Conservation (phyloP, 2,888 invertebrate species). For the Autographa gamma region DNA sequence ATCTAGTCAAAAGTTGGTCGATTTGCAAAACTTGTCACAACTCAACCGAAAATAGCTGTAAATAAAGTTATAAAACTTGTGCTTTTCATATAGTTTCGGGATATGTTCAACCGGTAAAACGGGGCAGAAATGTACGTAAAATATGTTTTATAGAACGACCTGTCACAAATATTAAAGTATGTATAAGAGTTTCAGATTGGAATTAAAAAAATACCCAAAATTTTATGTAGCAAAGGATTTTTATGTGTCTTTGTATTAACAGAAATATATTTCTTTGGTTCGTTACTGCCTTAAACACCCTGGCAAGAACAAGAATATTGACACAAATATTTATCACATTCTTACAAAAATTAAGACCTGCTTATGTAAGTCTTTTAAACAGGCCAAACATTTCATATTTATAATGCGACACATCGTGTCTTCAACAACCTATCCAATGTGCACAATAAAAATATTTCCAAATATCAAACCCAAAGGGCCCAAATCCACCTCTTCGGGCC, state of each 20-base stretch:
- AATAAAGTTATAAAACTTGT: constrained; percentile 37
- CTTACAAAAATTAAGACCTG: no score
- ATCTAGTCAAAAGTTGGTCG: constrained; percentile 46
- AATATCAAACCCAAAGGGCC: no score
- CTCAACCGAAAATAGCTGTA: constrained; percentile 18
- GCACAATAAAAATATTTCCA: no score
- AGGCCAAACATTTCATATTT: no score
- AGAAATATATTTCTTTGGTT: neutral
- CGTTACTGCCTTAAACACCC: no score
- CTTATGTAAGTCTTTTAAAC: no score
- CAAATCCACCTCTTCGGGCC: no score
- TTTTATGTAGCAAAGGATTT: neutral
- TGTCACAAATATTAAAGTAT: neutral
- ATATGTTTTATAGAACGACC: neutral
- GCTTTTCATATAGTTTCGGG: constrained; percentile 20
- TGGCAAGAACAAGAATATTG: no score
- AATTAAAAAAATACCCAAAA: neutral
- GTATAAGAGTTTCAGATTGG: neutral
- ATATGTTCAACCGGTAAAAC: constrained; percentile 2
- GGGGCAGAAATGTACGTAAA: neutral
- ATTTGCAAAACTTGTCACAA: constrained; percentile 36
- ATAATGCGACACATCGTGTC: no score
- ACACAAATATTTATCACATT: no score
- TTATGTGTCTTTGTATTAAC: neutral
- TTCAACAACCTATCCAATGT: no score